Percentiles rank a stretch among this genome's conserved stretches.
Conservation (phyloP, 2,113 vertebrate genomes). For the Smithornis capensis region DNA sequence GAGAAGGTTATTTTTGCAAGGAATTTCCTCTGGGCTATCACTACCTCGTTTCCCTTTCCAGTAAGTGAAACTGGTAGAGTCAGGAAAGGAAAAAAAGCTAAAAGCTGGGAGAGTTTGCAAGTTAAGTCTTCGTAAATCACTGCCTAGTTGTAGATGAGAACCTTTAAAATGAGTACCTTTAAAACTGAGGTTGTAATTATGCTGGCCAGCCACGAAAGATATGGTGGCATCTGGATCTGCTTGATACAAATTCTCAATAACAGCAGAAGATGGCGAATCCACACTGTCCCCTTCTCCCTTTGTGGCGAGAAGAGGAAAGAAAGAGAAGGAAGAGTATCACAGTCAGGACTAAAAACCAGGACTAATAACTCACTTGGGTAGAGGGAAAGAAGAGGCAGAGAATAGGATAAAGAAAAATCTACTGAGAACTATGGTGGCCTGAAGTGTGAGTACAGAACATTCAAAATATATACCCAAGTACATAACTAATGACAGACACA, state of each 20-base stretch:
- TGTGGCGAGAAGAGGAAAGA: neutral
- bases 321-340: neutral
- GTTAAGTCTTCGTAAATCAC: neutral
- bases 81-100: neutral
- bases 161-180: conserved; percentile 70
- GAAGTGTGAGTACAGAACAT: neutral
- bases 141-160: neutral
- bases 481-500: neutral
- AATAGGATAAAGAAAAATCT: neutral
- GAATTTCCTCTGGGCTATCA: neutral
- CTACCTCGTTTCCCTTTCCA: neutral
- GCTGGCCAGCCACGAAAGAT: conserved; percentile 71
- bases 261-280: conserved; percentile 67
- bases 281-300: conserved; percentile 69
- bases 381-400: neutral
- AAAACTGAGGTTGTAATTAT: conserved; percentile 79
- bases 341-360: neutral
- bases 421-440: neutral
- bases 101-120: neutral
- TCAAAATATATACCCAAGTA: neutral
- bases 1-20: neutral
- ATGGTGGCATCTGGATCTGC: conserved; percentile 48
- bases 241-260: conserved; percentile 80
- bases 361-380: neutral
- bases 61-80: neutral